Base-by-base conservation (phyloP, 2,888 invertebrate species). In the Drosophila conformis region DNA sequence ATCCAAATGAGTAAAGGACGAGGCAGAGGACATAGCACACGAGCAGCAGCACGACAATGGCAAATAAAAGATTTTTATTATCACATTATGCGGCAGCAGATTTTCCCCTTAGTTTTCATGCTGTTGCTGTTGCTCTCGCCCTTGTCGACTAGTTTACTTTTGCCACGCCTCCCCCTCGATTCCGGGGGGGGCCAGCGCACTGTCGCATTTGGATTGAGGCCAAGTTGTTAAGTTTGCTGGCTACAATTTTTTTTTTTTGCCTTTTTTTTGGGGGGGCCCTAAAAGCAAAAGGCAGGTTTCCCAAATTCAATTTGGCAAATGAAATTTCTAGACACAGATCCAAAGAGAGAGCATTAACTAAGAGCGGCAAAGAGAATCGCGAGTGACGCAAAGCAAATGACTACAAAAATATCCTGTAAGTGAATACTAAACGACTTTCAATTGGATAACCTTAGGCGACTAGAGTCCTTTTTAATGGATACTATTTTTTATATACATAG, bases 51-150 rank as follows among this genome's bases (percentile, higher is more conserved):
- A 71, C 70, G 80, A 77, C 79, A 83, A 83, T 86, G 88, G 81
- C 80, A 89, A 89, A 86, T 86, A 87, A 89, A 82, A 87, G 87
- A 89, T 87, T 84, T 87, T 87, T 87, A 87, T 86, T 86, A 89
- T 87, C 89, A 84, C 89, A 86, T 86, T 86, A 86, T 86, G 86
- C 86, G 80, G 84, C 84, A 82, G 89, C 89, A 86, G 87, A 85
- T 87, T 85, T 88, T 68, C 21, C 49, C 62, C 63, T 61, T 65
- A 73, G 61, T 49, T 61, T 59, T 60, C 42, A 25, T 62, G 53
- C 33, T 49, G 49, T n/a, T 38, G 36, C 27, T 48, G 7, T 15
- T 36, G 35, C 35, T 33, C 31, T 40, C 38, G 57, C 49, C 63
- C 60, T 61, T 58, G 62, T 51, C 53, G 68, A 68, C 64, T 78